Evolutionary conservation across 2,113 vertebrate genomes (phyloP).

Genomic region (Etheostoma cragini): DNA sequence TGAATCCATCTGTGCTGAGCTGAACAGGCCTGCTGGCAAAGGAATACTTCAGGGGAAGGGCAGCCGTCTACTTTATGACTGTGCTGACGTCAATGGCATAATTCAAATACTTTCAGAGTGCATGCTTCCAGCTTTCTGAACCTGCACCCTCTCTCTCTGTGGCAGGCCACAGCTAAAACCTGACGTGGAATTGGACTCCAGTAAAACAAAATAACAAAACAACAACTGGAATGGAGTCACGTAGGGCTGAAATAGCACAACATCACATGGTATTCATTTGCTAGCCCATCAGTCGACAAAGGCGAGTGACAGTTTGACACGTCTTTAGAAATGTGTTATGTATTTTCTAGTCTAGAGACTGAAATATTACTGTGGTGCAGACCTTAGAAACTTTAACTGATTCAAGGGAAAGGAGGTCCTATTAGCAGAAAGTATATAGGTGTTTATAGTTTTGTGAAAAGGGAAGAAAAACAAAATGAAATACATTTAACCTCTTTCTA

Average conservation of each 20-base stretch:
- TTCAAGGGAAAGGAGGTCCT: not conserved
- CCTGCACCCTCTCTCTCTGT: slow-evolving; percentile 76
- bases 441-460: slow-evolving; percentile 7
- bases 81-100: slow-evolving; percentile 99
- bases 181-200: slow-evolving; percentile 77
- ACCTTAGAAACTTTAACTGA: not conserved
- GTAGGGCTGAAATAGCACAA: slow-evolving; percentile 17
- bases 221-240: slow-evolving; percentile 63
- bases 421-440: not conserved
- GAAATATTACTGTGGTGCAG: not conserved
- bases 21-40: slow-evolving; percentile 93
- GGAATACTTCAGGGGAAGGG: slow-evolving; percentile 91
- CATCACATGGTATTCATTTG: slow-evolving; percentile 39
- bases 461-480: slow-evolving; percentile 37
- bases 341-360: not conserved
- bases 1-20: slow-evolving; percentile 82
- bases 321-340: slow-evolving; percentile 26
- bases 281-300: slow-evolving; percentile 8
- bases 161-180: slow-evolving; percentile 83
- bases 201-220: slow-evolving; percentile 6
- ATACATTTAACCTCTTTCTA: slow-evolving; percentile 20
- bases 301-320: slow-evolving; percentile 26
- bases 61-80: slow-evolving; percentile 98
- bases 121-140: slow-evolving; percentile 91
- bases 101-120: slow-evolving; percentile 98